Evolutionary conservation across 2,797 vertebrate species (phyloP).

Genomic region (Anguilla anguilla): DNA sequence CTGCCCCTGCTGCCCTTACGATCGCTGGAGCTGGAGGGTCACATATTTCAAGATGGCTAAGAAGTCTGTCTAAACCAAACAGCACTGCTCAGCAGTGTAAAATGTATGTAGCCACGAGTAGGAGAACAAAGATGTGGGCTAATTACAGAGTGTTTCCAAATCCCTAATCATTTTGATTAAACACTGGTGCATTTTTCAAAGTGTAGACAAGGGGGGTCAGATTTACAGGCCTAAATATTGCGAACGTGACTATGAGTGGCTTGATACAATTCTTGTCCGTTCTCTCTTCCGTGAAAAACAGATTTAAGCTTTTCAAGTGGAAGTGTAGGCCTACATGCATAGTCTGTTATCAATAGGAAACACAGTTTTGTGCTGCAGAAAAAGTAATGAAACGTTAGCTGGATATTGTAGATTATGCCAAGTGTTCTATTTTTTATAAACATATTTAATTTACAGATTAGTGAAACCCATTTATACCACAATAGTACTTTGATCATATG

Average conservation of each 20-base stretch:
- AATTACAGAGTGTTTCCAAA: not conserved
- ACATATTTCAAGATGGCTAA: not conserved
- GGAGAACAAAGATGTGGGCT: not conserved
- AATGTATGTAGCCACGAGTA: not conserved
- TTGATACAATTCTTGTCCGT: not conserved
- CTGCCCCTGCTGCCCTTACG: conserved; percentile 51
- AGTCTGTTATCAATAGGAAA: not conserved
- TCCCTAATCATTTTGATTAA: not conserved
- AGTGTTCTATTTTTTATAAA: not conserved
- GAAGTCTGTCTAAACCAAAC: not conserved
- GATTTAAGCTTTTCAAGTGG: not conserved
- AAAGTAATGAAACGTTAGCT: not conserved
- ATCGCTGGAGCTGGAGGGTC: not conserved
- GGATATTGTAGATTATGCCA: not conserved
- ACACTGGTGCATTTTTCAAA: not conserved
- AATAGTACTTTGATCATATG: not conserved
- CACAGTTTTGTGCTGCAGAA: not conserved
- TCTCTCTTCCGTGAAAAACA: not conserved
- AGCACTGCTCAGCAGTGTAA: not conserved
- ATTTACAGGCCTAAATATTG: not conserved
- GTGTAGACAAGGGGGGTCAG: not conserved
- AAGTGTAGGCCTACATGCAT: not conserved
- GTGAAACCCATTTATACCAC: not conserved
- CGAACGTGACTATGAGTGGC: not conserved
- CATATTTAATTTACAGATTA: not conserved